Evolutionary conservation across 2,113 vertebrate genomes (phyloP).

Genomic region (Noturus placidus): DNA sequence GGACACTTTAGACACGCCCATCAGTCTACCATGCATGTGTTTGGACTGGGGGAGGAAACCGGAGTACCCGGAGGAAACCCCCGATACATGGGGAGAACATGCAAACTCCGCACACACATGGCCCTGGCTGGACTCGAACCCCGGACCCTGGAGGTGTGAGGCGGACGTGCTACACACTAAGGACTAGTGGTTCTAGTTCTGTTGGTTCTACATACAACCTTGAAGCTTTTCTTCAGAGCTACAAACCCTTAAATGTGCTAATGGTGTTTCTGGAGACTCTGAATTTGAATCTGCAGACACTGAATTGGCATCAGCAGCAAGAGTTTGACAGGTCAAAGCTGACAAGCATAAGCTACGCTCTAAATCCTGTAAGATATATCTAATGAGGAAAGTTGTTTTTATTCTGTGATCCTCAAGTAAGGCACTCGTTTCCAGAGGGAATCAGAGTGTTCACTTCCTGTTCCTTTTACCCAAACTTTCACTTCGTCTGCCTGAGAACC

Average conservation of each 20-base stretch:
- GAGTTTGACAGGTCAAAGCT: conserved; percentile 15
- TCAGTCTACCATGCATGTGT: no score
- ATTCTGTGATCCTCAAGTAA: not conserved
- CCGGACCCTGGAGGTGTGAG: no score
- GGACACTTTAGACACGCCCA: no score
- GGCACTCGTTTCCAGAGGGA: not conserved
- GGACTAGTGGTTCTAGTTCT: no score
- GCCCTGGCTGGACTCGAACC: no score
- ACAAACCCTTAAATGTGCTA: not conserved
- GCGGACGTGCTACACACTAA: no score
- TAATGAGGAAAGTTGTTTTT: conserved; percentile 18
- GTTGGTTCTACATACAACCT: not conserved
- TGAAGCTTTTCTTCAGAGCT: not conserved
- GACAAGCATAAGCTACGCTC: conserved; percentile 12
- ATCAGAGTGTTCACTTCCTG: not conserved
- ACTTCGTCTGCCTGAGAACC: not conserved
- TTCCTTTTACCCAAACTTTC: not conserved
- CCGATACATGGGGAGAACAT: no score
- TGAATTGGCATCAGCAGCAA: not conserved
- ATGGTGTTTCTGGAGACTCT: no score
- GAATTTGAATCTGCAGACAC: no score
- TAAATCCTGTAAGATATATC: not conserved
- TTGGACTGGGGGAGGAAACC: no score
- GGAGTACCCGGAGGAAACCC: no score
- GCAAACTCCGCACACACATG: no score